Conservation (phyloP, 2,888 invertebrate species). For the Scaeva pyrastri region DNA sequence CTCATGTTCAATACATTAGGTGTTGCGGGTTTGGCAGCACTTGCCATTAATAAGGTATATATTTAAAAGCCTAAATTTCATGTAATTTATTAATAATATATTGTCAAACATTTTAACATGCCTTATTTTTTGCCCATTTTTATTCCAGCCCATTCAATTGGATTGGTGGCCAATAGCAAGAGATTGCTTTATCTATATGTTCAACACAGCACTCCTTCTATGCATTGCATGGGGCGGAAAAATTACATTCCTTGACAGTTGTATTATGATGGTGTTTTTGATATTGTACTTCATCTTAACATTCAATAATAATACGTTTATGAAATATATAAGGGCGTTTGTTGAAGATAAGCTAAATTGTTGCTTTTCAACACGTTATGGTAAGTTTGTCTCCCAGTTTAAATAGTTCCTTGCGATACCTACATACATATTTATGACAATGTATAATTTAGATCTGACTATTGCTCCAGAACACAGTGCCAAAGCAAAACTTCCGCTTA, state of each 20-base stretch:
- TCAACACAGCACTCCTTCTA: slow-evolving; percentile 89
- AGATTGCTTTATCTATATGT: slow-evolving; percentile 91
- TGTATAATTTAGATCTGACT: slow-evolving; percentile 81
- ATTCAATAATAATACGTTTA: slow-evolving; percentile 87
- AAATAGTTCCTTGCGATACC: not conserved
- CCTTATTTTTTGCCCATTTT: slow-evolving; percentile 77
- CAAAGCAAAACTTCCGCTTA: slow-evolving; percentile 82
- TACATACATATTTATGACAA: not conserved
- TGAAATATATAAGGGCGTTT: slow-evolving; percentile 82
- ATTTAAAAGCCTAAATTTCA: not conserved
- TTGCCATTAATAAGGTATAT: slow-evolving; percentile 89
- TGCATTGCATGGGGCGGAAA: slow-evolving; percentile 91
- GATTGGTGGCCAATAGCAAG: slow-evolving; percentile 93
- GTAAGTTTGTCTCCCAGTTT: slow-evolving; percentile 77
- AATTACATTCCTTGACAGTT: slow-evolving; percentile 92
- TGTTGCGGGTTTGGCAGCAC: slow-evolving; percentile 91
- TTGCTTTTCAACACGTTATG: slow-evolving; percentile 83
- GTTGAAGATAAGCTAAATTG: slow-evolving; percentile 83
- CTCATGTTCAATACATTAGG: slow-evolving; percentile 94
- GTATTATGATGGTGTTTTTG: slow-evolving; percentile 89
- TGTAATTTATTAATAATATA: too few species aligned
- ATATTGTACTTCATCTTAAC: slow-evolving; percentile 89
- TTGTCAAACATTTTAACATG: too few species aligned
- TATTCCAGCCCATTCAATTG: slow-evolving; percentile 90
- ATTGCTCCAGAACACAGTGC: slow-evolving; percentile 83